A percentile compares a stretch with the other conserved stretches of the same genome.
Evolutionary conservation across 2,113 vertebrate genomes (phyloP).

Genomic region (Chaetops frenatus): DNA sequence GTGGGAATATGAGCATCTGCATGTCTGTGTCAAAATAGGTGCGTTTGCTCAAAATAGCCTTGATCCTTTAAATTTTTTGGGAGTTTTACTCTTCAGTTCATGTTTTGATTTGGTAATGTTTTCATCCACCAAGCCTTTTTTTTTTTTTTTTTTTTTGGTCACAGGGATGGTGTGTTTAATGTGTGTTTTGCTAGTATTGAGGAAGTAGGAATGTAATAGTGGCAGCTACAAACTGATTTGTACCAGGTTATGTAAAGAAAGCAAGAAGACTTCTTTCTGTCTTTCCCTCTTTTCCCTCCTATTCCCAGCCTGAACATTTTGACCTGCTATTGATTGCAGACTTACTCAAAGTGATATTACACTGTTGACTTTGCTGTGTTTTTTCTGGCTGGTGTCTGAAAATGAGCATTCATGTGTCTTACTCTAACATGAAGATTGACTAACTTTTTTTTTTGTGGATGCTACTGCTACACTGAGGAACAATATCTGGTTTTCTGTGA

Average conservation of each 20-base stretch:
- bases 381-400: background rate
- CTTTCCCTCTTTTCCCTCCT: background rate
- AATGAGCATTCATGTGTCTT: background rate
- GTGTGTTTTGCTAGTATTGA: background rate
- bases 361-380: background rate
- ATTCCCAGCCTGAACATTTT: background rate
- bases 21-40: background rate
- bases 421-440: background rate
- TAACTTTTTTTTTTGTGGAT: background rate
- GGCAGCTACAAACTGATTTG: background rate
- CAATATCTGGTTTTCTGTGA: background rate
- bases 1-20: background rate
- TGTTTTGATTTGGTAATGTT: background rate
- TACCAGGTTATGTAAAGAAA: background rate
- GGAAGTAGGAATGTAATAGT: background rate
- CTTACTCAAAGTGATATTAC: background rate
- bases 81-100: background rate
- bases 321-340: background rate
- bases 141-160: background rate
- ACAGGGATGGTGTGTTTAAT: background rate
- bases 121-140: background rate
- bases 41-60: background rate
- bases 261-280: background rate
- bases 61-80: background rate
- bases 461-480: background rate